A percentile compares a stretch with the other conserved stretches of the same genome.
Conservation (phyloP, 2,113 vertebrate genomes). For the Gallinago undulata region DNA sequence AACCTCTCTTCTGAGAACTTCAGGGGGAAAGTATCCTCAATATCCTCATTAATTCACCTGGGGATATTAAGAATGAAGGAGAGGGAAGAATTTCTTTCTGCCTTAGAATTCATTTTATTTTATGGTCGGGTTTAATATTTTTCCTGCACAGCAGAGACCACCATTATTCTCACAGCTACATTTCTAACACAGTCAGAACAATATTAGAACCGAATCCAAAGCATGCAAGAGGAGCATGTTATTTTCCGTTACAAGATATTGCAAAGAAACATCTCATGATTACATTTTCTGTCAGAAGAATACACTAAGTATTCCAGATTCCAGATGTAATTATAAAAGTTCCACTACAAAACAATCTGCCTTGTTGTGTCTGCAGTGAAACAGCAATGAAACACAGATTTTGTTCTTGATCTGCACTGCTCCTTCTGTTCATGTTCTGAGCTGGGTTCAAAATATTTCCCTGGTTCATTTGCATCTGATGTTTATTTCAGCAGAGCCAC, state of each 20-base stretch:
- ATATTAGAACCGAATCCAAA: background rate
- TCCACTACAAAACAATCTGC: background rate
- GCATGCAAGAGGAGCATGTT: background rate
- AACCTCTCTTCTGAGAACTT: background rate
- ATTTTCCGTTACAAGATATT: background rate
- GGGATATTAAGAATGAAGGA: background rate
- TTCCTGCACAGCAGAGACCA: background rate
- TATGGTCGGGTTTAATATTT: background rate
- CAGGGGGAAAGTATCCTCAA: background rate
- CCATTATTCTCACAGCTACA: background rate
- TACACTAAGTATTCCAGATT: background rate
- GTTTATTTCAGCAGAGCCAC: slow-evolving; percentile 1
- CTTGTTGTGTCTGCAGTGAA: background rate
- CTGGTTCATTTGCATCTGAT: slow-evolving; percentile 1
- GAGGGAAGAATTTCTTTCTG: background rate
- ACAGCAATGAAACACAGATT: background rate
- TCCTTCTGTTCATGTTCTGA: background rate
- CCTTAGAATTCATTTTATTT: background rate
- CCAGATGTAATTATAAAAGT: background rate
- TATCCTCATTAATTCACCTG: background rate
- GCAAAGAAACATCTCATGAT: background rate
- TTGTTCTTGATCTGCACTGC: background rate
- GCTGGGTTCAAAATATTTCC: background rate
- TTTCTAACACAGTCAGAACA: background rate
- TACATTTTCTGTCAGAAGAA: background rate